phyloP scores from a whole-genome alignment of 1,140 invertebrate species.

The Globodera rostochiensis region DNA sequence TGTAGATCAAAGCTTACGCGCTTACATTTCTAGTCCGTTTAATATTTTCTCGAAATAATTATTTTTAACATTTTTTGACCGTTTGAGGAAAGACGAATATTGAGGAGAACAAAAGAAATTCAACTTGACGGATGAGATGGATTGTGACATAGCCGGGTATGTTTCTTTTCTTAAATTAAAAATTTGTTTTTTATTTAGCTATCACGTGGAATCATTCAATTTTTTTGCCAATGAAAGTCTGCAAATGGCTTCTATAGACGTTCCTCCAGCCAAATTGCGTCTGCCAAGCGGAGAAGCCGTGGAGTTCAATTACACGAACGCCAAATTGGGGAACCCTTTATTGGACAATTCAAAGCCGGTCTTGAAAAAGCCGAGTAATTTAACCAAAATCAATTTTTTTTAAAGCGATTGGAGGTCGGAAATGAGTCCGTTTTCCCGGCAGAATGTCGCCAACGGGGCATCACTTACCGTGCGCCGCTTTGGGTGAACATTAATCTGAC shows the following conservation, averaged over 20 bases:
- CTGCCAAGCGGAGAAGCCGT: slow-evolving; percentile 56
- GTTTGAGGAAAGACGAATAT: too few relatives aligned
- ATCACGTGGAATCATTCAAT: slow-evolving; percentile 64
- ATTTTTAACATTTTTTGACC: too few relatives aligned
- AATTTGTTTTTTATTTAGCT: slow-evolving; percentile 24
- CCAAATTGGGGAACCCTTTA: slow-evolving; percentile 43
- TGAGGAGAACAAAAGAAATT: not conserved
- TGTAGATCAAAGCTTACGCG: too few relatives aligned
- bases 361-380: not conserved
- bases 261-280: slow-evolving; percentile 59
- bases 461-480: slow-evolving; percentile 60
- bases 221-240: slow-evolving; percentile 57
- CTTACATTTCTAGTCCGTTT: too few relatives aligned
- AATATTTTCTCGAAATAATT: too few relatives aligned
- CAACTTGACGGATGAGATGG: slow-evolving; percentile 42
- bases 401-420: slow-evolving; percentile 14
- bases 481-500: slow-evolving; percentile 46
- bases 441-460: slow-evolving; percentile 62
- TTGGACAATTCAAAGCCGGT: slow-evolving; percentile 34
- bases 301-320: slow-evolving; percentile 53
- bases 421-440: slow-evolving; percentile 42
- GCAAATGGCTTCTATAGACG: slow-evolving; percentile 53
- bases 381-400: not conserved
- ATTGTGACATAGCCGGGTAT: slow-evolving; percentile 60
- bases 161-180: not conserved